These are phyloP conservation scores for Eudyptes chrysolophus DNA, from an alignment of 2,113 vertebrate genomes.

Conservation along the genomic window DNA sequence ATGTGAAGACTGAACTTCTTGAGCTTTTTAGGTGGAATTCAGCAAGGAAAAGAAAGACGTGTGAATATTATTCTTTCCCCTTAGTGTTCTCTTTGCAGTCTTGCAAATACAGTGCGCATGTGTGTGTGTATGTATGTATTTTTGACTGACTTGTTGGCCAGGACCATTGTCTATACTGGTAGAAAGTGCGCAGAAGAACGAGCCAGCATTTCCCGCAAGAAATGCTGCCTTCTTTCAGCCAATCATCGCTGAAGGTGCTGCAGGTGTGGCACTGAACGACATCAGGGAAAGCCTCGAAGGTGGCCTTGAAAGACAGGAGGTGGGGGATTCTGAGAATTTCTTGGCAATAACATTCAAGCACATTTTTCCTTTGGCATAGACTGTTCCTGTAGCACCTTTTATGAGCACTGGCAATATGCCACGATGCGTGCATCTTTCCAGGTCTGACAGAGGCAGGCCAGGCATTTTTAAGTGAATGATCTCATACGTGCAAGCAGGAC, in stretches of 20 bases:
- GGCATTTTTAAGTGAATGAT: neutral
- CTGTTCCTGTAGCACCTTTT: neutral
- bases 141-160: neutral
- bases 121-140: neutral
- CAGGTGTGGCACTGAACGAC: neutral
- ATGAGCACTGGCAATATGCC: neutral
- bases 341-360: neutral
- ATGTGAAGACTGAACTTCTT: neutral
- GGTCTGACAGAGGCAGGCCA: neutral
- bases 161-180: neutral
- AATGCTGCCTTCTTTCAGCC: neutral
- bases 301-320: neutral
- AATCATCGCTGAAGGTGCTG: neutral
- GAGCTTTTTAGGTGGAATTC: neutral
- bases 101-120: neutral
- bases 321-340: neutral
- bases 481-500: neutral
- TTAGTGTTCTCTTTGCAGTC: neutral
- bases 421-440: neutral
- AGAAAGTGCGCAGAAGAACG: neutral
- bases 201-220: neutral
- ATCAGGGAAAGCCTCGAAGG: neutral
- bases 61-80: neutral
- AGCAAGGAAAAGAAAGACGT: neutral
- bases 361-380: neutral